Conservation (phyloP, 1,140 invertebrate genomes). For the Agrypnia vestita region DNA sequence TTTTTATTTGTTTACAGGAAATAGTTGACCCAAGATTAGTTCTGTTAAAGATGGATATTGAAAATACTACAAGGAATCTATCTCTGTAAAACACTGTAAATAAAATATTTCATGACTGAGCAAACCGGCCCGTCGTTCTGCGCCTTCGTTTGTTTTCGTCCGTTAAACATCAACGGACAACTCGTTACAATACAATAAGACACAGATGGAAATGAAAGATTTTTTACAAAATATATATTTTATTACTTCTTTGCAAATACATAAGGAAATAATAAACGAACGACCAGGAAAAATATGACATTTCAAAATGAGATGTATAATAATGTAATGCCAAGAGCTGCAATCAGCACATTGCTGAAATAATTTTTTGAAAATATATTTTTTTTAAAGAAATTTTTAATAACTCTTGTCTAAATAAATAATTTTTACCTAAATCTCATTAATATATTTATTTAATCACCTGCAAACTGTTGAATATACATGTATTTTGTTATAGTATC, state of each 20-base stretch:
- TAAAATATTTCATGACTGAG: too few species aligned
- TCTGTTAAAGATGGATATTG: conserved; percentile 37
- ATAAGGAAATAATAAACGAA: not conserved
- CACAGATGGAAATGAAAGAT: not conserved
- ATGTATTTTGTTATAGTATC: not conserved
- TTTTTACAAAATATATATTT: conserved; percentile 28
- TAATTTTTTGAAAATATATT: too few species aligned
- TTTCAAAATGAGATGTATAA: not conserved
- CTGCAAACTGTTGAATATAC: conserved; percentile 23
- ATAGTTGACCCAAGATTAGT: conserved; percentile 37
- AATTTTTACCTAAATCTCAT: conserved; percentile 21
- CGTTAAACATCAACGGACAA: too few species aligned
- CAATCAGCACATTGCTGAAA: too few species aligned
- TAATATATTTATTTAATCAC: conserved; percentile 22
- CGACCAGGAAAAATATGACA: not conserved
- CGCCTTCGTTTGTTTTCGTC: too few species aligned
- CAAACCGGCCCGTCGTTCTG: too few species aligned
- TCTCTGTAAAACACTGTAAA: conserved; percentile 3
- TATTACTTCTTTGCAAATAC: conserved; percentile 24
- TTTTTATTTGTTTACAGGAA: conserved; percentile 26
- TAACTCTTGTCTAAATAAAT: conserved; percentile 16
- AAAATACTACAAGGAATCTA: conserved; percentile 24
- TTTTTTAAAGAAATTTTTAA: conserved; percentile 4
- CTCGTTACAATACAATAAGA: too few species aligned
- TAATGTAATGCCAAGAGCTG: too few species aligned